Conservation (phyloP, 2,113 vertebrate species). For the Elephas maximus region DNA sequence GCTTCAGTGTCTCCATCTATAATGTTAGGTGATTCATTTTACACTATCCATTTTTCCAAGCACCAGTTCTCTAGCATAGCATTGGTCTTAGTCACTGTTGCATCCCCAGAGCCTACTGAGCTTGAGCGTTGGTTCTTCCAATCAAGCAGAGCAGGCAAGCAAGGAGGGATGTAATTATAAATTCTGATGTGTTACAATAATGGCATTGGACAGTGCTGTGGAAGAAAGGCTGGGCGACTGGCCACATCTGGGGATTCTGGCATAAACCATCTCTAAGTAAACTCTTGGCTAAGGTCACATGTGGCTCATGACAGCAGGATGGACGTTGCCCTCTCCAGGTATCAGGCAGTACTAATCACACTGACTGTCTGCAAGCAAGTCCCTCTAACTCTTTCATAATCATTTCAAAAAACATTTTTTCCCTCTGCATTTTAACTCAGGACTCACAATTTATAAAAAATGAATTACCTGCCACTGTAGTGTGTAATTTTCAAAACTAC, state of each 20-base stretch:
- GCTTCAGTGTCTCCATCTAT: neutral
- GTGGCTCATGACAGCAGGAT: neutral
- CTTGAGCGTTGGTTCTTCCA: neutral
- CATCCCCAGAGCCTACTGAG: neutral
- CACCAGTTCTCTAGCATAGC: neutral
- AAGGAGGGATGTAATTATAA: neutral
- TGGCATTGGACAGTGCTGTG: neutral
- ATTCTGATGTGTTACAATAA: neutral
- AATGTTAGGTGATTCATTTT: neutral
- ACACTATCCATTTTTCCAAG: neutral
- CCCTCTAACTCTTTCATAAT: neutral
- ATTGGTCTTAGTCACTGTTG: neutral
- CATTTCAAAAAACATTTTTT: neutral
- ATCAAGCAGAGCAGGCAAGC: neutral
- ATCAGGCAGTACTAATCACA: neutral
- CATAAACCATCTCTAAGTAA: neutral
- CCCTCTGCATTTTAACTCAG: constrained; percentile 47
- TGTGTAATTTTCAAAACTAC: constrained; percentile 65
- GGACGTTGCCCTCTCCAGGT: neutral
- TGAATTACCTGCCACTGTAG: neutral
- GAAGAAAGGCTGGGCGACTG: neutral
- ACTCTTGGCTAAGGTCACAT: neutral
- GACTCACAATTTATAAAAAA: constrained; percentile 22
- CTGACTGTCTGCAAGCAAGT: neutral
- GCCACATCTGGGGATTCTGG: neutral